Base-by-base conservation (phyloP, 2,888 invertebrate genomes). In the Xylota sylvarum region DNA sequence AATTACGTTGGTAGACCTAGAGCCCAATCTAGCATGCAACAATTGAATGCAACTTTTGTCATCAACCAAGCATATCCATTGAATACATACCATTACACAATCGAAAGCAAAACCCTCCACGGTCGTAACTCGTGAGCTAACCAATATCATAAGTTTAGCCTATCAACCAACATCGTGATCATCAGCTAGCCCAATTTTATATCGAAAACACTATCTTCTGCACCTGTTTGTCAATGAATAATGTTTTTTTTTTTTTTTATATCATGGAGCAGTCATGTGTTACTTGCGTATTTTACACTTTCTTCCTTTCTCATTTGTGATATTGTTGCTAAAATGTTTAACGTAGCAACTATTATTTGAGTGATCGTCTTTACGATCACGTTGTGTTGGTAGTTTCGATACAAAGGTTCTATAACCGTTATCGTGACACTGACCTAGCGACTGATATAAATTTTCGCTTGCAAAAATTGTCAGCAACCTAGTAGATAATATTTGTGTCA, bases 391-490 rank as follows among this genome's bases (percentile, higher is more conserved):
- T 35, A 9, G n/a, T 56, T 46, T 46, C 5, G 4, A 14, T 12
- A 56, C 43, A 27, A 55, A 55, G 40, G 17, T 52, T 69, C 69
- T 52, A 46, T 30, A 32, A 40, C 37, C 40, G 40, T 30, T 9
- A 9, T 19, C 37, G n/a, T 70, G 56, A 32, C 56, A 56, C 70
- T 70, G 70, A 70, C 56, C 70, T 60, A 72, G 72, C 23, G 58
- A 58, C 32, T 72, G 58, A 19, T 58, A 48, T 23, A 7, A 19
- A 50, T 48, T 72, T 35, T 35, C 23, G n/a, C 40, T 37, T 14
- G 10, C 32, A 4, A 43, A 48, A 64, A 64, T 17, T 35, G 46
- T 70, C 46, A 64, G 46, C 64, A 64, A 64, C 17, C 23, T 46
- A 7, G 19, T 14, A 10, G 23, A 10, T 12, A 37, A 58, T 23